Evolutionary conservation across 2,113 vertebrate genomes (phyloP).

Genomic region (Lutjanus erythropterus): DNA sequence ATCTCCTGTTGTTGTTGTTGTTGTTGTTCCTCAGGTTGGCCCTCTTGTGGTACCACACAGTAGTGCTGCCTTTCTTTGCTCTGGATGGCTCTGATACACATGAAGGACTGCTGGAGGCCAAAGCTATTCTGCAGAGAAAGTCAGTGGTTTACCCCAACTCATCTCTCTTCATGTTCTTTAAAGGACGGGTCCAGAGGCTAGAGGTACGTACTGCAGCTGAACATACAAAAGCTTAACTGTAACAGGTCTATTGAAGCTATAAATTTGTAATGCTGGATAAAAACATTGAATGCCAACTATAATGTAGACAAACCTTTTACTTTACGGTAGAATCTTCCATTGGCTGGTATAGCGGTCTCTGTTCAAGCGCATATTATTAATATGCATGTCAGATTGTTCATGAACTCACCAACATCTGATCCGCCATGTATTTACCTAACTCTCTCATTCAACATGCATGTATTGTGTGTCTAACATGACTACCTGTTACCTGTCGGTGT

Average conservation of each 20-base stretch:
- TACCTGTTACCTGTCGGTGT: slow-evolving; percentile 34
- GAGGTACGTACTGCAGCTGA: slow-evolving; percentile 88
- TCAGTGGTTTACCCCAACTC: slow-evolving; percentile 97
- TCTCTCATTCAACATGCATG: slow-evolving; percentile 33
- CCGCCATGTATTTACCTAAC: slow-evolving; percentile 21
- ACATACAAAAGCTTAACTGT: background rate
- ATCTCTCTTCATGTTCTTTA: slow-evolving; percentile 99
- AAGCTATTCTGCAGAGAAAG: slow-evolving; percentile 96
- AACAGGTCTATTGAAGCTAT: background rate
- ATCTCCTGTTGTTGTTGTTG: slow-evolving; percentile 25
- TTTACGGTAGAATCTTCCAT: background rate
- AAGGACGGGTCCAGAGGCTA: slow-evolving; percentile 95
- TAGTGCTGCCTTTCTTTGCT: slow-evolving; percentile 98
- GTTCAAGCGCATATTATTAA: slow-evolving; percentile 6
- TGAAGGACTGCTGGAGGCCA: slow-evolving; percentile 93
- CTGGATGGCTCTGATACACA: slow-evolving; percentile 94
- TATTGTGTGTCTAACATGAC: slow-evolving; percentile 50
- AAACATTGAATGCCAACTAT: background rate
- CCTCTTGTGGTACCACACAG: slow-evolving; percentile 98
- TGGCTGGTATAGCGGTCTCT: background rate
- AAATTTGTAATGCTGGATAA: background rate
- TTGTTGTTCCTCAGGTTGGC: slow-evolving; percentile 87
- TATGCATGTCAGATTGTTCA: slow-evolving; percentile 28
- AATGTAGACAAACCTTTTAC: background rate
- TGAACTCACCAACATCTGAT: slow-evolving; percentile 33